phyloP scores from a whole-genome alignment of 1,140 invertebrate genomes.

The Gerris buenoi region DNA sequence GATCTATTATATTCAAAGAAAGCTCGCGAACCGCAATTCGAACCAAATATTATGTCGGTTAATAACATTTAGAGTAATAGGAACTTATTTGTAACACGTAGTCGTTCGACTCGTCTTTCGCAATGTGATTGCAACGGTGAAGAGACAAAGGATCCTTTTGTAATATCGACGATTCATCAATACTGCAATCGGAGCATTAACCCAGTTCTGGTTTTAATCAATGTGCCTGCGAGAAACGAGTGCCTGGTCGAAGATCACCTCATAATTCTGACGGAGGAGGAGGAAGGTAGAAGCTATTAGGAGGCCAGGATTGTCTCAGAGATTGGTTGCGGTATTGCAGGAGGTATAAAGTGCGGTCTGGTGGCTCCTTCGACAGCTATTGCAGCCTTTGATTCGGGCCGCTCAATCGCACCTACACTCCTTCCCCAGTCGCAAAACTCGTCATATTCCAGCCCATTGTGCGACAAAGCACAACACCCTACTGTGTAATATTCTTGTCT shows the following conservation, averaged over 20 bases:
- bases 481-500: background rate
- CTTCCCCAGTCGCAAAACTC: background rate
- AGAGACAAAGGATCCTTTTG: background rate
- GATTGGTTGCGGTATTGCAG: background rate
- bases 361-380: background rate
- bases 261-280: background rate
- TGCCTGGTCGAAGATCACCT: background rate
- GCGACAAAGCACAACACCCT: background rate
- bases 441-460: background rate
- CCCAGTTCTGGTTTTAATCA: background rate
- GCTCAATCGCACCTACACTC: background rate
- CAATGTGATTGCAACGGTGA: background rate
- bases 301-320: background rate
- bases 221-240: background rate
- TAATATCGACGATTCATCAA: background rate
- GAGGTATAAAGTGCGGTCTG: background rate
- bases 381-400: background rate
- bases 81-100: too few relatives aligned
- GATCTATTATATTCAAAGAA: too few relatives aligned
- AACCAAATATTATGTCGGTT: background rate
- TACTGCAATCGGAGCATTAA: background rate
- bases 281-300: background rate
- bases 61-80: too few relatives aligned
- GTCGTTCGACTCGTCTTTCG: too few relatives aligned
- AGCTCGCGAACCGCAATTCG: background rate